Conservation (phyloP, 1,140 invertebrate species). For the Scaptodrosophila lebanonensis region DNA sequence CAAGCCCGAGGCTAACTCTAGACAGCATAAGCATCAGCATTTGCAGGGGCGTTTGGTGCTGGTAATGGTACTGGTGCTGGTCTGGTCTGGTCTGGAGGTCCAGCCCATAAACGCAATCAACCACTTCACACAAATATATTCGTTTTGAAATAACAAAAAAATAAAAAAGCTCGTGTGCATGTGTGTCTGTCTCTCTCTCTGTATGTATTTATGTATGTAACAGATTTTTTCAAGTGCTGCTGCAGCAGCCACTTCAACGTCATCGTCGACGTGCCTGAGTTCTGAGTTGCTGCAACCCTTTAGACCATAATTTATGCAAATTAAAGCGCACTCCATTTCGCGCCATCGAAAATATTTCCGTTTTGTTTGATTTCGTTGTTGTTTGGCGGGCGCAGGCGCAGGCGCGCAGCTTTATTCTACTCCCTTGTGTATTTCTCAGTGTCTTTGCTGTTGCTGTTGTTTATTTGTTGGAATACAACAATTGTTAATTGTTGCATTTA, state of each 20-base stretch:
- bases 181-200: not conserved
- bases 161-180: conserved; percentile 20
- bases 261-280: not conserved
- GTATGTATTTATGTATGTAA: conserved; percentile 66
- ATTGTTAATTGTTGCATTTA: conserved; percentile 68
- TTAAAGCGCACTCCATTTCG: conserved; percentile 73
- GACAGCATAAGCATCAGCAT: conserved; percentile 22
- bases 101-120: conserved; percentile 66
- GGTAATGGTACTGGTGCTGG: not conserved
- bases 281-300: conserved; percentile 34
- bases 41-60: conserved; percentile 1
- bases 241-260: conserved; percentile 43
- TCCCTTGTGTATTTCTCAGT: too few relatives aligned
- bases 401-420: conserved; percentile 14
- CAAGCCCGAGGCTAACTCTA: not conserved
- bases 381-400: conserved; percentile 56
- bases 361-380: conserved; percentile 67
- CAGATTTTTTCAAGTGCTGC: conserved; percentile 55
- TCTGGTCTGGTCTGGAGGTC: conserved; percentile 8
- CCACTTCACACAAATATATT: conserved; percentile 44
- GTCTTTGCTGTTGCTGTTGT: conserved; percentile 17
- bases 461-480: conserved; percentile 33
- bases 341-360: conserved; percentile 52
- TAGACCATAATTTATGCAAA: conserved; percentile 69
- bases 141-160: conserved; percentile 28